Evolutionary conservation across 2,797 vertebrate species (phyloP), one percentile per base, ranked within the genome.

Genomic region (Aselliscus stoliczkanus): DNA sequence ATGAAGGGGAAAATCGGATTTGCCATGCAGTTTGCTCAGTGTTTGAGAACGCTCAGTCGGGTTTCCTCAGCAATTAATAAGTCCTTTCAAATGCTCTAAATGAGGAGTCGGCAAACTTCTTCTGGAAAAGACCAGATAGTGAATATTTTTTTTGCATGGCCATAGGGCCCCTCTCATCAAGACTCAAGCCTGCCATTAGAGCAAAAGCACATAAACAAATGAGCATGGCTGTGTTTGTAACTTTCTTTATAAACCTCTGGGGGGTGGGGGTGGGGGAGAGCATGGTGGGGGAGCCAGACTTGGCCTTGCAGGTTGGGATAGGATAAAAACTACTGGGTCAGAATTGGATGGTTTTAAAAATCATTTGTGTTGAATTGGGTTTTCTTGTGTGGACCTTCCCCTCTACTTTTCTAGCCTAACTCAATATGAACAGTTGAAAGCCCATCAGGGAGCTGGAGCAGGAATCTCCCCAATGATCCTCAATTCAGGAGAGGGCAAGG

Each of bases 371-470:
- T 88, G 29, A 82, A 42, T 52, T 77, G 34, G 73, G 94, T 97
- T 95, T 90, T 73, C 67, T 92, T 64, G 5, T 75, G 42, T 84
- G 95, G 39, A 0, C 42, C 96, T 97, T 60, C 88, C 69, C 93
- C 87, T 67, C 52, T 89, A 2, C 80, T 81, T 94, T 97, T 98
- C 89, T 95, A 99, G 99, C 98, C 98, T 99, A 92, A 99, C 99
- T 93, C 99, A 99, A 67, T 99, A 99, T 97, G 99, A 99, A 77
- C 99, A 99, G 98, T 88, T 98, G 95, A 98, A 99, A 98, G 99
- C 98, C 34, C 99, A 98, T 96, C 98, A 98, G 62, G 99, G 98
- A 88, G 97, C 95, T 0, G 97, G 95, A 81, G 4, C 98, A 67
- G 98, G 98, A 23, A 77, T 98, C 84, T 99, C 99, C 56, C 99